A percentile compares a stretch with the other conserved stretches of the same genome.
These are phyloP conservation scores for Plumapathes pennacea DNA, from an alignment of 92 coral and sea anemone genomes.

Conservation along the genomic window DNA sequence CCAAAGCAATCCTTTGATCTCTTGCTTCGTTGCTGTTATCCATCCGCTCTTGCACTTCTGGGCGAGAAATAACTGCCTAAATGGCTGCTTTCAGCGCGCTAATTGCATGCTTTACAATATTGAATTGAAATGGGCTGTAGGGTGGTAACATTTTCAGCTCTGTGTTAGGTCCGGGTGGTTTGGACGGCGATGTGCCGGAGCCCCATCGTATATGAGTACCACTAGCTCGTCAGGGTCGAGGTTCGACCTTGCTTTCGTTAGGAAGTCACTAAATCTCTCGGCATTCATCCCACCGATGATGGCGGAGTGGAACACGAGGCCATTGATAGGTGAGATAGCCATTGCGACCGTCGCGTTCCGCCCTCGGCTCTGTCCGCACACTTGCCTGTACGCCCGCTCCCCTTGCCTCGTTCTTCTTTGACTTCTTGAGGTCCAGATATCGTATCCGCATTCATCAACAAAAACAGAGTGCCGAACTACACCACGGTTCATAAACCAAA, in stretches of 20 bases:
- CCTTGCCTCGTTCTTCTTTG: constrained; percentile 38
- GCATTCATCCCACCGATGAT: constrained; percentile 36
- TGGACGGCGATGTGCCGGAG: constrained; percentile 20
- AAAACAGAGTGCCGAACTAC: not conserved
- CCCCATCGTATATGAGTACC: constrained; percentile 11
- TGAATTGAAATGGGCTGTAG: constrained; percentile 10
- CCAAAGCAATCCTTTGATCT: too few species aligned
- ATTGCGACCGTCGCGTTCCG: constrained; percentile 28
- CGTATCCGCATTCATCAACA: constrained; percentile 18
- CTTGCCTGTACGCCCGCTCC: constrained; percentile 37
- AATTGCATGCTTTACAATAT: constrained; percentile 15
- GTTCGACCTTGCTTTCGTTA: constrained; percentile 16
- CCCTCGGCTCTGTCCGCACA: constrained; percentile 47
- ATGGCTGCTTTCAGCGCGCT: constrained; percentile 15
- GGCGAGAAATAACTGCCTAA: constrained; percentile 13
- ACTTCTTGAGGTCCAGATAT: constrained; percentile 35
- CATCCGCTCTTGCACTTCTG: constrained; percentile 4
- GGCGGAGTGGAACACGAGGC: constrained; percentile 34
- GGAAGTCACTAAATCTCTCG: constrained; percentile 22
- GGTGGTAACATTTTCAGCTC: constrained; percentile 7
- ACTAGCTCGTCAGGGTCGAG: constrained; percentile 36
- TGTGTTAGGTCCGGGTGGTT: constrained; percentile 13
- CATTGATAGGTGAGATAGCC: constrained; percentile 29
- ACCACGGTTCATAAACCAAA: constrained; percentile 13
- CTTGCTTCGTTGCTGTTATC: too few species aligned